Conservation (phyloP, 2,797 vertebrate species). For the Anolis apletophallus region DNA sequence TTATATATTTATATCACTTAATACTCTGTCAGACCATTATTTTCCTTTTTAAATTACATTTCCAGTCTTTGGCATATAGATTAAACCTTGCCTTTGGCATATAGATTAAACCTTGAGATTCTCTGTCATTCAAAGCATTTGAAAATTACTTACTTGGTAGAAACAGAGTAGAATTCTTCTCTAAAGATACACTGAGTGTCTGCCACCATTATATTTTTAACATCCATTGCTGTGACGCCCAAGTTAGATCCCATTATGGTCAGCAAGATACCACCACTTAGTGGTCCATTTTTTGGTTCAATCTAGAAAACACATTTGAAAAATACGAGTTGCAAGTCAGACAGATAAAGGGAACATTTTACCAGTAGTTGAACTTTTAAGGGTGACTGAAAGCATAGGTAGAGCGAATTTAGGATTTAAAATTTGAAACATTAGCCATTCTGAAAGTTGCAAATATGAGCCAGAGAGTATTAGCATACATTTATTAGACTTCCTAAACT, state of each 20-base stretch:
- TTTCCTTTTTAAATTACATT: background rate
- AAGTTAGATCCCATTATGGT: conserved; percentile 95
- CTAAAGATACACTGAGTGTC: conserved; percentile 84
- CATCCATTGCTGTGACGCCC: conserved; percentile 87
- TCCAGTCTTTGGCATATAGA: background rate
- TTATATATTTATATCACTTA: conserved; percentile 11
- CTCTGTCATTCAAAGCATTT: conserved; percentile 32
- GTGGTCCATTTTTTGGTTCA: conserved; percentile 87
- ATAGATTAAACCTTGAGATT: background rate
- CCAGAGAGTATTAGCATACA: background rate
- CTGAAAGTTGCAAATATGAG: background rate
- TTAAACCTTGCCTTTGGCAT: background rate
- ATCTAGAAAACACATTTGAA: conserved; percentile 80
- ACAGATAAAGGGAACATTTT: too few relatives aligned
- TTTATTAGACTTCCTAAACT: background rate
- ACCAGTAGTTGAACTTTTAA: background rate
- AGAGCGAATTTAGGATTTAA: background rate
- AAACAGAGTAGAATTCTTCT: conserved; percentile 88
- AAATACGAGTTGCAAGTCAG: background rate
- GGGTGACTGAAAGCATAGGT: too few relatives aligned
- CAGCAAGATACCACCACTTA: conserved; percentile 85
- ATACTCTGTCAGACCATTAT: background rate
- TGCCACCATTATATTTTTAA: conserved; percentile 87
- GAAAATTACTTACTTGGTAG: conserved; percentile 86
- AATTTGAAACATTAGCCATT: background rate